Evolutionary conservation across 2,888 invertebrate species (phyloP), one percentile per base, ranked within the genome.

Genomic region (Nemoura dubitans): DNA sequence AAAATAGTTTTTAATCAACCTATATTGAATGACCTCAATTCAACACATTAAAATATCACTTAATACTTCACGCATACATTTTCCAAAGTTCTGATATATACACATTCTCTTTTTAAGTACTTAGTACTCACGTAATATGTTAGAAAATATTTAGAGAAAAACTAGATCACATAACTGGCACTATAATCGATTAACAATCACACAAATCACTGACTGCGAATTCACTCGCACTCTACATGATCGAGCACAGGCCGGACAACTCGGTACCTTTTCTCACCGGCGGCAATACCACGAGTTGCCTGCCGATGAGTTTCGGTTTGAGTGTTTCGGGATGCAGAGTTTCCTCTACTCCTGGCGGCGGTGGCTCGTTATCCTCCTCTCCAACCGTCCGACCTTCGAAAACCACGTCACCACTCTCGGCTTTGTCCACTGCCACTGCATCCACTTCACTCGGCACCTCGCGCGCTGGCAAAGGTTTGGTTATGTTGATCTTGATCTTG

Each of bases 241-340:
- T 96, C 85, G 96, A 95, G 92, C 98, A 98, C 89, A 98, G 92
- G 42, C 96, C 97, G 0, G 97, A 97, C 27, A 97, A 93, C 91
- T 98, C 97, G 88, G 93, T 94, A 42, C 97, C 97, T 90, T 94
- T 95, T 87, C 93, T 92, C 80, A 96, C 93, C 0, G 95, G 95
- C 1, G 96, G 96, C 89, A 95, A 93, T 89, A 95, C 94, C 88
- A 94, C 95, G 85, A 98, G 92, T 89, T 94, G 93, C 78, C 94
- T 92, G 85, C 95, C 95, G 88, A 93, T 92, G 77, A 97, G 91
- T 10, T 93, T 92, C 0, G 96, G 95, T 91, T 97, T 97, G 80
- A 95, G 89, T 43, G 91, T 88, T 59, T 88, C 87, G n/a, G 89
- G 88, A 83, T 89, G 25, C 1, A 59, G 76, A 59, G 59, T 26